These are phyloP conservation scores for Pyralis farinalis DNA, from an alignment of 2,888 invertebrate species.

Conservation along the genomic window DNA sequence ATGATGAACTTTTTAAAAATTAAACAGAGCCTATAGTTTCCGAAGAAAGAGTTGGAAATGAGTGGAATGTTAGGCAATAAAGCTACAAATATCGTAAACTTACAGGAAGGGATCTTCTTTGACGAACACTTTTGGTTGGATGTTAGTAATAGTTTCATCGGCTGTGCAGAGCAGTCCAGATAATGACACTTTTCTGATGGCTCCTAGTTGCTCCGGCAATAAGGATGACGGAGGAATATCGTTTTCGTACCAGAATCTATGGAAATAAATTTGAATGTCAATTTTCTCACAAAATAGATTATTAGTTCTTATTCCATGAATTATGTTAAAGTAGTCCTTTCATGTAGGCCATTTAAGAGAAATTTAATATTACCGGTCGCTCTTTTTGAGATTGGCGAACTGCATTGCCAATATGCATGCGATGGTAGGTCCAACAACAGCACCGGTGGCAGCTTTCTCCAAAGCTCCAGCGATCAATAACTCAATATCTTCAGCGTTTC, in stretches of 20 bases:
- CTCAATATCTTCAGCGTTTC: constrained; percentile 89
- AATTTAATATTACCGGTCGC: constrained; percentile 83
- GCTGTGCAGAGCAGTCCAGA: constrained; percentile 90
- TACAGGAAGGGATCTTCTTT: constrained; percentile 92
- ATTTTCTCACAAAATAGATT: too few relatives aligned
- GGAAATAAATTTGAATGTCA: neutral
- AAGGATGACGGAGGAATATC: constrained; percentile 94
- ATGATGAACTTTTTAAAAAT: too few relatives aligned
- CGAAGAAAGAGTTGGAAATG: neutral
- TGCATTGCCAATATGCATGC: constrained; percentile 93
- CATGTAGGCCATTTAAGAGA: too few relatives aligned
- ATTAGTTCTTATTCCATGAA: too few relatives aligned
- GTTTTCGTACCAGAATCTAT: constrained; percentile 96
- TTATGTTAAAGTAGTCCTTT: too few relatives aligned
- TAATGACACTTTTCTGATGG: constrained; percentile 89
- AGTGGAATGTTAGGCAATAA: neutral
- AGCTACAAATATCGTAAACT: constrained; percentile 40
- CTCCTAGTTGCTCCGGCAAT: constrained; percentile 87
- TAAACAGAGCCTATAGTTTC: too few relatives aligned
- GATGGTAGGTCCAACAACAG: constrained; percentile 93
- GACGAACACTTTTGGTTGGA: constrained; percentile 94
- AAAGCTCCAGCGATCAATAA: constrained; percentile 91
- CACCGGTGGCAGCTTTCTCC: constrained; percentile 89
- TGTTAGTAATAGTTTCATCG: constrained; percentile 83
- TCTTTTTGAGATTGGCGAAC: constrained; percentile 89